Percentiles rank a stretch among this genome's conserved stretches.
Evolutionary conservation across 2,113 vertebrate genomes (phyloP).

Genomic region (Caloenas nicobarica): DNA sequence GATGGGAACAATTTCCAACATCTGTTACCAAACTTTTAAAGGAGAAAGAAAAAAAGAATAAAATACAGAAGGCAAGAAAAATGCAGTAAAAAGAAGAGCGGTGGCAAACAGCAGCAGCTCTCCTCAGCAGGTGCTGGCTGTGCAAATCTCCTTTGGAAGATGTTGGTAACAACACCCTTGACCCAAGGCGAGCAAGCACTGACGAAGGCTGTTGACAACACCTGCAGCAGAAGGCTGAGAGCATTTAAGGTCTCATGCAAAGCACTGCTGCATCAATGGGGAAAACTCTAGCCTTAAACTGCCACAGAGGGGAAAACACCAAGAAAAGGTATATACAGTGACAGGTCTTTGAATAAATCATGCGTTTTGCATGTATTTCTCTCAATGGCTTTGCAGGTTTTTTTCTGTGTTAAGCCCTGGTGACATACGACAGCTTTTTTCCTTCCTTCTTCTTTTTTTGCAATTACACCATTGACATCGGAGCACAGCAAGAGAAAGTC

Average conservation of each 20-base stretch:
- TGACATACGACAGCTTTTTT: neutral
- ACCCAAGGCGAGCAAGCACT: neutral
- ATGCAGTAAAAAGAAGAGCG: fast-evolving
- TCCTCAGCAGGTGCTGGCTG: neutral
- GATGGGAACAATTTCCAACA: neutral
- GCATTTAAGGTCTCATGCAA: neutral
- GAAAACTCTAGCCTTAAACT: neutral
- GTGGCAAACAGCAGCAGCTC: neutral
- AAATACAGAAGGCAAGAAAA: neutral
- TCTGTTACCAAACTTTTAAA: neutral
- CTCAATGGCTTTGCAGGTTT: neutral
- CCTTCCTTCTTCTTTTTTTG: fast-evolving
- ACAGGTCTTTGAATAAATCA: neutral
- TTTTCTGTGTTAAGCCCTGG: neutral
- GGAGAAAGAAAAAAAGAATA: neutral
- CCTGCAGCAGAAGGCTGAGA: neutral
- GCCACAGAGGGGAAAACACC: neutral
- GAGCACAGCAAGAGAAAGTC: neutral
- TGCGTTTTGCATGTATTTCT: neutral
- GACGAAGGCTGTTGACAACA: neutral
- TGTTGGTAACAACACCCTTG: neutral
- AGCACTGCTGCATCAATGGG: neutral
- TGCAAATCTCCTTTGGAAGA: neutral
- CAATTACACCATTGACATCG: neutral
- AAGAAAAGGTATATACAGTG: neutral